These are phyloP conservation scores for Luffia ferchaultella DNA, from an alignment of 2,888 invertebrate genomes.

Conservation along the genomic window DNA sequence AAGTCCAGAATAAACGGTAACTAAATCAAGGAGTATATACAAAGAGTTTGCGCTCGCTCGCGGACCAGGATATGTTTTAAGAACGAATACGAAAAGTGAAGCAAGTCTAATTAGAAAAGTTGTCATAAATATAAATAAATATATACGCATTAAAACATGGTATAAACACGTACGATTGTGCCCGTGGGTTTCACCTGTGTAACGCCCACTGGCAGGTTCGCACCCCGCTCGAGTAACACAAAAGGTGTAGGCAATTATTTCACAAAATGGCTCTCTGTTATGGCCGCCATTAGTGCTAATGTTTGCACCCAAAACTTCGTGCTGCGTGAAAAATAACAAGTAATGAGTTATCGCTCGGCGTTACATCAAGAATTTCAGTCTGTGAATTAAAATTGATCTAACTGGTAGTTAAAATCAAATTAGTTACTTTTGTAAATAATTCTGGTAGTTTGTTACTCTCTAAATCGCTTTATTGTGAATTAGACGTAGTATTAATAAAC, in stretches of 20 bases:
- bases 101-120: too few relatives aligned
- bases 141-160: not conserved
- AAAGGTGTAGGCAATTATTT: conserved; percentile 37
- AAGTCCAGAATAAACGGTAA: too few relatives aligned
- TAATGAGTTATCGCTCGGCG: conserved; percentile 32
- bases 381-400: not conserved
- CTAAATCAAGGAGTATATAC: too few relatives aligned
- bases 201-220: not conserved
- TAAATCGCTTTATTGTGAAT: too few relatives aligned
- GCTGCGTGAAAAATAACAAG: conserved; percentile 30
- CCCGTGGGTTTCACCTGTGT: not conserved
- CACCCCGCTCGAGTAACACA: not conserved
- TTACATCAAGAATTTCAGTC: not conserved
- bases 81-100: too few relatives aligned
- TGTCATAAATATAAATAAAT: too few relatives aligned
- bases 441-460: too few relatives aligned
- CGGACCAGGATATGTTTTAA: too few relatives aligned
- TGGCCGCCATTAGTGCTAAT: conserved; percentile 34
- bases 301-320: conserved; percentile 33
- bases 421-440: too few relatives aligned
- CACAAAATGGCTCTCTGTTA: conserved; percentile 20
- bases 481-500: too few relatives aligned
- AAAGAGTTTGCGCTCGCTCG: too few relatives aligned
- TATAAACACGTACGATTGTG: not conserved
- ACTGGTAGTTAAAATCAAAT: too few relatives aligned